These are phyloP conservation scores for Scomber colias DNA, from an alignment of 2,113 vertebrate genomes.

Conservation along the genomic window DNA sequence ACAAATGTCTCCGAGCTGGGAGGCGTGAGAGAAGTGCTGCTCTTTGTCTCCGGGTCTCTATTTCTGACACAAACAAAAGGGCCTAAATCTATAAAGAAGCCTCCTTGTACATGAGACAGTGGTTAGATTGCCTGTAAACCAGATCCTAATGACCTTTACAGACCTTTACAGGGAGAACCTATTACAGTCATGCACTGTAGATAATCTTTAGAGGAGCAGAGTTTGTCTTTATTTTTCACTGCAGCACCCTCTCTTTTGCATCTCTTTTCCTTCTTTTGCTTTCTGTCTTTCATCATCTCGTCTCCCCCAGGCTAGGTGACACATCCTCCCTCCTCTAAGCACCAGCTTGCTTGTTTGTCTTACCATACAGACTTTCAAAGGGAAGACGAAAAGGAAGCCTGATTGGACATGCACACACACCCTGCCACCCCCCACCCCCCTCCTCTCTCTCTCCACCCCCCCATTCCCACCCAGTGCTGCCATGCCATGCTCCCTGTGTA, in stretches of 20 bases:
- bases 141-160: slow-evolving; percentile 20
- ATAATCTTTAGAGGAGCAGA: slow-evolving; percentile 29
- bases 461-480: slow-evolving; percentile 56
- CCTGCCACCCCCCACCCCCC: slow-evolving; percentile 46
- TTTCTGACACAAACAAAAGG: slow-evolving; percentile 34
- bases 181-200: not conserved
- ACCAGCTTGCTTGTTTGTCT: slow-evolving; percentile 55
- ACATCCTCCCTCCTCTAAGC: slow-evolving; percentile 54
- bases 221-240: slow-evolving; percentile 20
- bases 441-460: too few relatives aligned
- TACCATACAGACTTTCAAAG: slow-evolving; percentile 31
- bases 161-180: slow-evolving; percentile 1
- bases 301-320: slow-evolving; percentile 57
- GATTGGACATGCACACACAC: slow-evolving; percentile 59
- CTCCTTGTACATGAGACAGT: not conserved
- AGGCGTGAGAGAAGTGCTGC: slow-evolving; percentile 24
- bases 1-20: slow-evolving; percentile 44
- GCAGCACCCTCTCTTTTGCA: slow-evolving; percentile 25
- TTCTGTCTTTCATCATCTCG: slow-evolving; percentile 51
- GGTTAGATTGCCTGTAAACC: slow-evolving; percentile 11
- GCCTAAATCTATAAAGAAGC: slow-evolving; percentile 27
- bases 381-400: slow-evolving; percentile 48
- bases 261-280: slow-evolving; percentile 16
- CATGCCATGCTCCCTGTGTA: slow-evolving; percentile 73
- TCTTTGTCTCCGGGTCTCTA: slow-evolving; percentile 37